Base-by-base conservation (phyloP, 2,888 invertebrate species). In the Cosmopolites sordidus region DNA sequence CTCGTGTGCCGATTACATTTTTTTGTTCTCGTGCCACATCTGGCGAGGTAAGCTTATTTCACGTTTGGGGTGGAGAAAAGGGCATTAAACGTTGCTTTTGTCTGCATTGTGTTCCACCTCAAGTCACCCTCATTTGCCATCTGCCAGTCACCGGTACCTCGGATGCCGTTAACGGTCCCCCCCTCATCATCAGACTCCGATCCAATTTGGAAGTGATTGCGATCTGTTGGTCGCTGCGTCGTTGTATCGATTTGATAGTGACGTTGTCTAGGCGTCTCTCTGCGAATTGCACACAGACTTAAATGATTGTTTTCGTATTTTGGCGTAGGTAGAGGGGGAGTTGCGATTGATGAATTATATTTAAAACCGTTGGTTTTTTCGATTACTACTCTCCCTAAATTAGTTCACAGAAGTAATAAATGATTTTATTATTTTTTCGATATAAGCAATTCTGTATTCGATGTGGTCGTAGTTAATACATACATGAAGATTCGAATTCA, bases 201-300 rank as follows among this genome's bases (percentile, higher is more conserved):
- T 73, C 72, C 73, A 73, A 73, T 73, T 73, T 72, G 66, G 69
- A 71, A 68, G 70, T 71, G 73, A 73, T 73, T 71, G 72, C 71
- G 71, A 73, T 72, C 71, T 70, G 68, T 64, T 66, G 64, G 33
- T 4, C n/a, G 5, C 5, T 4, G 3, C 8, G 5, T 4, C 3
- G 3, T 5, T 12, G 5, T 12, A 33, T 33, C 33, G 33, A 33
- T 33, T 12, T 11, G 33, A 33, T 33, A 33, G 33, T 33, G 11
- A 12, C 33, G 33, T 33, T 33, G 33, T 33, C 33, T n/a, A 33
- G 33, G 33, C 33, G n/a, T 33, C 33, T n/a, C n/a, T n/a, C n/a
- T n/a, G n/a, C n/a, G n/a, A n/a, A n/a, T n/a, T n/a, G n/a, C n/a
- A n/a, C n/a, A n/a, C n/a, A n/a, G n/a, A n/a, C n/a, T n/a, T n/a